phyloP scores from a whole-genome alignment of 2,888 invertebrate species.

The Drosophila gaucha region DNA sequence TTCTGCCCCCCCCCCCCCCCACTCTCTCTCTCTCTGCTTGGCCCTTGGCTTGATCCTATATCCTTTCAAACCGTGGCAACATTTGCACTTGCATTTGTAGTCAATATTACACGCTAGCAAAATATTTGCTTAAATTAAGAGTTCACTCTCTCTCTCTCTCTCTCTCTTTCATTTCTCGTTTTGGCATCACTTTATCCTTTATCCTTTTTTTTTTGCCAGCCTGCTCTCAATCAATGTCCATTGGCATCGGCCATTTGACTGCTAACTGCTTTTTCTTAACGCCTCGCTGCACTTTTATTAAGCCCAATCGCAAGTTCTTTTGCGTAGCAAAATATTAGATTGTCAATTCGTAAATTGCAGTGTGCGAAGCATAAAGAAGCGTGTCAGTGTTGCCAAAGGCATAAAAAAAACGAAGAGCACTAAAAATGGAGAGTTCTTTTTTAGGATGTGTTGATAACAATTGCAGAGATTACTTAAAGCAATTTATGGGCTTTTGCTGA shows the following conservation, averaged over 20 bases:
- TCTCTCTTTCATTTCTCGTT: not conserved
- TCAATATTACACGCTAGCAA: constrained; percentile 76
- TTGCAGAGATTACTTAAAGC: not conserved
- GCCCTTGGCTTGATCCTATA: constrained; percentile 16
- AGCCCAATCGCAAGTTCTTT: constrained; percentile 48
- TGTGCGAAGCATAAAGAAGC: constrained; percentile 65
- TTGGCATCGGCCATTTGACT: constrained; percentile 57
- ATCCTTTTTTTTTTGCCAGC: not conserved
- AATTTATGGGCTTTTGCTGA: not conserved
- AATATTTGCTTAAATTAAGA: constrained; percentile 70
- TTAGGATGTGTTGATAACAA: not conserved
- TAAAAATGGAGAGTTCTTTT: not conserved
- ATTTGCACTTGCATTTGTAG: constrained; percentile 82
- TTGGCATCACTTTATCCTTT: constrained; percentile 8
- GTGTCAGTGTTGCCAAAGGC: constrained; percentile 40
- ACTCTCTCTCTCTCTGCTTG: constrained; percentile 13
- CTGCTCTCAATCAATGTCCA: constrained; percentile 61
- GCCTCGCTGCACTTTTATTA: constrained; percentile 74
- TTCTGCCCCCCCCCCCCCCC: constrained; percentile 22
- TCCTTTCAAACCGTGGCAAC: constrained; percentile 81
- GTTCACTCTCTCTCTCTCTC: constrained; percentile 6
- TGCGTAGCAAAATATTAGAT: constrained; percentile 68
- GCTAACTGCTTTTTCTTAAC: constrained; percentile 78
- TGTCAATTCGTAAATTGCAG: constrained; percentile 74
- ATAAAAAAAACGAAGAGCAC: not conserved